Evolutionary conservation across 2,797 vertebrate species (phyloP), one percentile per base, ranked within the genome.

Genomic region (Pagetopsis macropterus): DNA sequence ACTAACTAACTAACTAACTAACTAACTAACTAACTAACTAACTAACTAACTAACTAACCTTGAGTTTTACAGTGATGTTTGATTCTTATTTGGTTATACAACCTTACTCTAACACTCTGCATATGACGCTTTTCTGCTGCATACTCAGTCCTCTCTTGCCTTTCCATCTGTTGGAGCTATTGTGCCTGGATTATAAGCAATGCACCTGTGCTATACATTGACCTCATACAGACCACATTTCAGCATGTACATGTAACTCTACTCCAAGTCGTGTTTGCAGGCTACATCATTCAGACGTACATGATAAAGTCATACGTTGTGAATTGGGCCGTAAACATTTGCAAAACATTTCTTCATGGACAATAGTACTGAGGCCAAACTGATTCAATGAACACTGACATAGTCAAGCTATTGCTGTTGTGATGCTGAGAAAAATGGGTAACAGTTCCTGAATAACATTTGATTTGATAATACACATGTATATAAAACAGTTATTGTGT

Each of bases 181-280:
- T 69, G 66, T 19, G 12, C 59, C 65, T 76, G 48, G 37, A 27
- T 46, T 72, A 67, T 73, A 75, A 85, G 81, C 63, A 81, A 3
- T 60, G 49, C 59, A 58, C 55, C 72, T 49, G 63, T 21, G 65
- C 23, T 70, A 48, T 27, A 69, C 59, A 49, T 27, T 40, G 2
- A 10, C 52, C 50, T 70, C 19, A 10, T 19, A 58, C 59, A 4
- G 2, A 82, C 57, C 41, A 63, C 1, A 48, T 62, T 70, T 84
- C 55, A 60, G n/a, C 60, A 70, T 73, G n/a, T 45, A 52, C 60
- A 70, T 73, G n/a, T 45, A 52, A 61, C 45, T 65, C 11, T 14
- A 44, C 61, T 43, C 44, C 13, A 58, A 65, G 33, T 81, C 41
- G 58, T 44, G 27, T 44, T 52, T 74, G 41, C 13, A 73, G 16